Evolutionary conservation across 2,113 vertebrate genomes (phyloP).

Genomic region (Bostrychus sinensis): DNA sequence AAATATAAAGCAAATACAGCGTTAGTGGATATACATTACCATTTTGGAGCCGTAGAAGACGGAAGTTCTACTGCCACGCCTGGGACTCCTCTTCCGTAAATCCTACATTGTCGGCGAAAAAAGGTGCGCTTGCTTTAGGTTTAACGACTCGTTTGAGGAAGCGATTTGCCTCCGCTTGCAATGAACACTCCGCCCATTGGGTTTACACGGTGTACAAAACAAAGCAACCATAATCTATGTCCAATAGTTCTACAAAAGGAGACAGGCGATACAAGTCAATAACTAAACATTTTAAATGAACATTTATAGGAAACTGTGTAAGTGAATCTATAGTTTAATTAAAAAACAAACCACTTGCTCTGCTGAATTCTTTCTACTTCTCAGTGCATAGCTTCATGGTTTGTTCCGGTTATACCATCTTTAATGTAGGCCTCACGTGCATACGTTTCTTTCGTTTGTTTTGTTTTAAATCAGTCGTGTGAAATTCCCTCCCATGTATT

Average conservation of each 20-base stretch:
- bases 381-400: constrained; percentile 19
- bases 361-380: background rate
- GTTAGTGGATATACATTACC: constrained; percentile 63
- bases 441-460: no score
- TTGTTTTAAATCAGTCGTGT: fast-evolving
- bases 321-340: no score
- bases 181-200: constrained; percentile 4
- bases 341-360: background rate
- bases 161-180: background rate
- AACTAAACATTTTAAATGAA: background rate
- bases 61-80: constrained; percentile 83
- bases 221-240: constrained; percentile 3
- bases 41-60: constrained; percentile 77
- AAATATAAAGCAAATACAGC: constrained; percentile 13
- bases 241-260: background rate
- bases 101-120: constrained; percentile 39
- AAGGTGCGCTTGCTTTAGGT: constrained; percentile 13
- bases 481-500: fast-evolving
- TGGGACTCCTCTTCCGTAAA: constrained; percentile 75
- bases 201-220: fast-evolving
- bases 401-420: constrained; percentile 54
- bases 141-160: background rate
- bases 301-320: background rate
- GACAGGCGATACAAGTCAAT: background rate
- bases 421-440: no score